Percentiles rank a stretch among this genome's conserved stretches.
Evolutionary conservation across 2,888 invertebrate genomes (phyloP).

Genomic region (Andrena trimmerana): DNA sequence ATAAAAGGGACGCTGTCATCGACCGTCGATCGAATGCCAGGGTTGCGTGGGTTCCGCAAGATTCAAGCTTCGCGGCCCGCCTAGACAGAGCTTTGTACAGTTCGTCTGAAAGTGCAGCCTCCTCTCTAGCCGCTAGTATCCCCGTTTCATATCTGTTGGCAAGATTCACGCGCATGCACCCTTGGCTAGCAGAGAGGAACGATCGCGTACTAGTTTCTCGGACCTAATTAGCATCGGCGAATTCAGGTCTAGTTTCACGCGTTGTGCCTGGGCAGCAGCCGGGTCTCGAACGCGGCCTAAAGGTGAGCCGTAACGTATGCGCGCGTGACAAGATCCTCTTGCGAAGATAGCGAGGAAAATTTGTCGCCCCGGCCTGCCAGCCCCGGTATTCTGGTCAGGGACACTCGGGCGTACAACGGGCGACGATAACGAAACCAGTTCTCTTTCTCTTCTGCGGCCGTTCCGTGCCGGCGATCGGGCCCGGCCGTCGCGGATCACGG

Average conservation of each 20-base stretch:
- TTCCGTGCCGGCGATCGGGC: conserved; percentile 40
- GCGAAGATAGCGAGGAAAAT: conserved; percentile 76
- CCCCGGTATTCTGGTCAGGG: conserved; percentile 76
- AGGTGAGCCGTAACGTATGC: conserved; percentile 65
- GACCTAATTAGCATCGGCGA: conserved; percentile 64
- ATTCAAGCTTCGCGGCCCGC: not conserved
- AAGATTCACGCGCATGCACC: conserved; percentile 46
- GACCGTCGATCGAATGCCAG: conserved; percentile 38
- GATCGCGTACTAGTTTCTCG: conserved; percentile 52
- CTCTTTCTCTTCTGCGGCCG: conserved; percentile 55
- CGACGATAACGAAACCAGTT: conserved; percentile 77
- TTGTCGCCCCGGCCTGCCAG: conserved; percentile 72
- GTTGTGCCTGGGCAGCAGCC: conserved; percentile 19
- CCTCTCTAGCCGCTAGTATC: conserved; percentile 7
- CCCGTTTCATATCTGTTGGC: conserved; percentile 36
- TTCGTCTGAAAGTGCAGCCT: not conserved
- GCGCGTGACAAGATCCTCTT: conserved; percentile 75
- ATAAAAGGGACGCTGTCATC: conserved; percentile 30
- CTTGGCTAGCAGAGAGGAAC: conserved; percentile 34
- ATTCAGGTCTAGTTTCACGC: conserved; percentile 61
- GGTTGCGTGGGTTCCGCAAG: conserved; percentile 22
- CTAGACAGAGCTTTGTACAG: not conserved
- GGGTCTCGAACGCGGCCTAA: conserved; percentile 66
- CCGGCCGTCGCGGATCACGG: conserved; percentile 39
- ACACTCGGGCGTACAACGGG: conserved; percentile 63